Conservation (phyloP, 2,113 vertebrate species). For the Hyla sarda region DNA sequence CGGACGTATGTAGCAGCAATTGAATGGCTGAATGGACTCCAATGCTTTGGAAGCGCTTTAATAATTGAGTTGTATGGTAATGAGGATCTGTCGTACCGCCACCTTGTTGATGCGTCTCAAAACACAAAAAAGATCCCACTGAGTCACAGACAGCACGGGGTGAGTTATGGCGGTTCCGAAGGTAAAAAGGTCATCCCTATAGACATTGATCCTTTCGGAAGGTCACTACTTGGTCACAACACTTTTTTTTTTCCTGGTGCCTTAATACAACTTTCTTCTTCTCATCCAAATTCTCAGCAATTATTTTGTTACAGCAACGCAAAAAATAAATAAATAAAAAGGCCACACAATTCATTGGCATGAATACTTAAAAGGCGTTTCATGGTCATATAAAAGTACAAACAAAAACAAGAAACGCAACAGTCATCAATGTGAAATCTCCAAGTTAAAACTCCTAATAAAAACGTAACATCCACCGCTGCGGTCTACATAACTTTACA, state of each 20-base stretch:
- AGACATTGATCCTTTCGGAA: constrained; percentile 43
- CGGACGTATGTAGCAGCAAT: neutral
- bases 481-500: constrained; percentile 28
- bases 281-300: neutral
- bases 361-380: neutral
- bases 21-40: constrained; percentile 27
- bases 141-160: constrained; percentile 57
- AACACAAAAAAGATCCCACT: constrained; percentile 64
- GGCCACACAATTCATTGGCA: neutral
- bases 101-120: constrained; percentile 60
- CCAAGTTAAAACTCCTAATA: neutral
- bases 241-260: rapidly evolving
- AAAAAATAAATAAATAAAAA: no score
- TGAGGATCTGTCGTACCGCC: constrained; percentile 59
- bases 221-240: constrained; percentile 41
- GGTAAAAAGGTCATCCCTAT: constrained; percentile 65
- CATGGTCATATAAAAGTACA: neutral
- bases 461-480: neutral
- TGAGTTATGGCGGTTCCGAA: constrained; percentile 62
- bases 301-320: neutral
- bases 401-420: neutral
- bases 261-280: constrained; percentile 20
- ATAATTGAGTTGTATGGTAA: constrained; percentile 51
- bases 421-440: neutral
- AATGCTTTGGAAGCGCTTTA: constrained; percentile 38